Conservation (phyloP, 1,140 invertebrate genomes). For the Scaptodrosophila lebanonensis region DNA sequence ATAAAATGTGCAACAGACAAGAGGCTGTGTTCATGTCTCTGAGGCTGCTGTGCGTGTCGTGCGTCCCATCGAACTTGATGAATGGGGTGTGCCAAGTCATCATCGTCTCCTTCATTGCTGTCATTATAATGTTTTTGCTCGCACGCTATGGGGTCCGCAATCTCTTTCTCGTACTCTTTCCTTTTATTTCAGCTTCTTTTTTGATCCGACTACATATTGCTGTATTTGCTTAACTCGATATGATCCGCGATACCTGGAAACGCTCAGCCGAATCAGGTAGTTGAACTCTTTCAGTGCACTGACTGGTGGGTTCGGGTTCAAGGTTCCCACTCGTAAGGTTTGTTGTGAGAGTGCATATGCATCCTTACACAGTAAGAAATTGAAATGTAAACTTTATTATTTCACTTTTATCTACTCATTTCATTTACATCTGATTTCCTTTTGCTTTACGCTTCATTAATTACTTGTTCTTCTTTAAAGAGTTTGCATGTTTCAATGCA, state of each 20-base stretch:
- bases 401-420: too few species aligned
- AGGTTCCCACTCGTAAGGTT: too few species aligned
- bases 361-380: too few species aligned
- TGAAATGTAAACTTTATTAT: too few species aligned
- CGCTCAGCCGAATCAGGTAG: slow-evolving; percentile 31
- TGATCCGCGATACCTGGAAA: slow-evolving; percentile 36
- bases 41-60: too few species aligned
- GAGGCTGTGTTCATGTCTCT: slow-evolving; percentile 9
- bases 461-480: too few species aligned
- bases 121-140: slow-evolving; percentile 56
- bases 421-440: too few species aligned
- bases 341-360: too few species aligned
- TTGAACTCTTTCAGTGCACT: slow-evolving; percentile 50
- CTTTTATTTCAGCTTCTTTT: slow-evolving; percentile 25
- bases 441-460: too few species aligned
- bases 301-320: slow-evolving; percentile 35
- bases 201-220: neutral
- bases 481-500: too few species aligned
- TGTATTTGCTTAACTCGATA: too few species aligned
- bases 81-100: slow-evolving; percentile 69
- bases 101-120: slow-evolving; percentile 67
- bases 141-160: too few species aligned
- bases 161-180: slow-evolving; percentile 18
- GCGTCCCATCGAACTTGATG: slow-evolving; percentile 61
- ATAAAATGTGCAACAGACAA: slow-evolving; percentile 27